A percentile compares a stretch with the other conserved stretches of the same genome.
phyloP scores from a whole-genome alignment of 2,888 invertebrate species.

The Caenorhabditis imperialis region DNA sequence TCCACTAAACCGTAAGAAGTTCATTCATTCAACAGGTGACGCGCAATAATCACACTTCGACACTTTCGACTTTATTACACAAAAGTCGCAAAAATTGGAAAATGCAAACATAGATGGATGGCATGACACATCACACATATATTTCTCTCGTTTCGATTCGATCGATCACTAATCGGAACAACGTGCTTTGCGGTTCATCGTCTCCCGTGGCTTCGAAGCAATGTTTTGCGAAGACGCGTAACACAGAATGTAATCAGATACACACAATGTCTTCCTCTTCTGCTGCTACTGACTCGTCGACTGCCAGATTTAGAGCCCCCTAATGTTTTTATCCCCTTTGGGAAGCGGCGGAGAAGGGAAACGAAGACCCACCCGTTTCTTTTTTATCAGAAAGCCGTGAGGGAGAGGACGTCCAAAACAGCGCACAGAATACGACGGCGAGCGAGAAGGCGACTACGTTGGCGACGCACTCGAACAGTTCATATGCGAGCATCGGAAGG shows the following conservation, averaged over 20 bases:
- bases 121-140: too few relatives aligned
- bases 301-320: constrained; percentile 18
- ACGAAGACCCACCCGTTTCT: constrained; percentile 17
- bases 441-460: constrained; percentile 20
- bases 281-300: too few relatives aligned
- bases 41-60: not conserved
- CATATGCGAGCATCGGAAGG: constrained; percentile 3
- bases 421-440: constrained; percentile 22
- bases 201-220: not conserved
- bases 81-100: too few relatives aligned
- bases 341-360: constrained; percentile 14
- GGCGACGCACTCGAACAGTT: constrained; percentile 31
- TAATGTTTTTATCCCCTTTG: constrained; percentile 48
- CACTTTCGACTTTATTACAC: too few relatives aligned
- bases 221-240: too few relatives aligned
- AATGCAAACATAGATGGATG: constrained; percentile 10
- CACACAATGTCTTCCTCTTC: constrained; percentile 16
- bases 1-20: constrained; percentile 49
- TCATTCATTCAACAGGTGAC: constrained; percentile 39
- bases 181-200: constrained; percentile 25
- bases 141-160: not conserved
- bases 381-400: constrained; percentile 14
- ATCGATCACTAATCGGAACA: constrained; percentile 34
- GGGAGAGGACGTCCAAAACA: constrained; percentile 20
- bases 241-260: constrained; percentile 42